Percentiles rank a stretch among this genome's conserved stretches.
These are phyloP conservation scores for Phrynocephalus vlangalii DNA, from an alignment of 2,797 vertebrate species.

Conservation along the genomic window DNA sequence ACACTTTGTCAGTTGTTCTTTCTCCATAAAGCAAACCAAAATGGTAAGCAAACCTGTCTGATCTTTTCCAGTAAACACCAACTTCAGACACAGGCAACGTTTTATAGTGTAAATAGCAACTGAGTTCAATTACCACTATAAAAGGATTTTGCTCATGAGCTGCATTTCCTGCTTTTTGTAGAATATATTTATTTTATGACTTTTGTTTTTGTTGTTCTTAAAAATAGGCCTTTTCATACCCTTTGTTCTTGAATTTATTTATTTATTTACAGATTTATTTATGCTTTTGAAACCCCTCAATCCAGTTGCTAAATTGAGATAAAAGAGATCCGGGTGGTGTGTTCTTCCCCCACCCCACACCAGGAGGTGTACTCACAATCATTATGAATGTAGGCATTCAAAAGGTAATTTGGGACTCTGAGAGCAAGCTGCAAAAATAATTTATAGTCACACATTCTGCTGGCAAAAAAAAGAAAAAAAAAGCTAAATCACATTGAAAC, in stretches of 20 bases:
- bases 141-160: slow-evolving; percentile 51
- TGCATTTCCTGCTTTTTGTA: slow-evolving; percentile 52
- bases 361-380: slow-evolving; percentile 63
- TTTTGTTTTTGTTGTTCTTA: neutral
- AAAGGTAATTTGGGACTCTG: slow-evolving; percentile 73
- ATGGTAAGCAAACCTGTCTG: slow-evolving; percentile 48
- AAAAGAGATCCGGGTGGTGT: slow-evolving; percentile 52
- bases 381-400: slow-evolving; percentile 74
- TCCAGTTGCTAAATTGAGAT: slow-evolving; percentile 69
- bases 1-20: slow-evolving; percentile 35
- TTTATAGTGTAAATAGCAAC: slow-evolving; percentile 61
- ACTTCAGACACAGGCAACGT: slow-evolving; percentile 28
- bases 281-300: neutral
- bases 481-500: slow-evolving; percentile 67
- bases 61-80: slow-evolving; percentile 54
- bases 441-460: slow-evolving; percentile 70
- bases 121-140: slow-evolving; percentile 56
- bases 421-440: slow-evolving; percentile 75
- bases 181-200: slow-evolving; percentile 56
- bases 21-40: slow-evolving; percentile 49
- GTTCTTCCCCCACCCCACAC: slow-evolving; percentile 4
- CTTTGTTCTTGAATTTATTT: slow-evolving; percentile 42
- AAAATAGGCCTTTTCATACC: slow-evolving; percentile 37
- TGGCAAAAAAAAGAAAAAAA: slow-evolving; percentile 59
- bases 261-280: neutral